Conservation (phyloP, 2,888 invertebrate species). For the Hyalella azteca region DNA sequence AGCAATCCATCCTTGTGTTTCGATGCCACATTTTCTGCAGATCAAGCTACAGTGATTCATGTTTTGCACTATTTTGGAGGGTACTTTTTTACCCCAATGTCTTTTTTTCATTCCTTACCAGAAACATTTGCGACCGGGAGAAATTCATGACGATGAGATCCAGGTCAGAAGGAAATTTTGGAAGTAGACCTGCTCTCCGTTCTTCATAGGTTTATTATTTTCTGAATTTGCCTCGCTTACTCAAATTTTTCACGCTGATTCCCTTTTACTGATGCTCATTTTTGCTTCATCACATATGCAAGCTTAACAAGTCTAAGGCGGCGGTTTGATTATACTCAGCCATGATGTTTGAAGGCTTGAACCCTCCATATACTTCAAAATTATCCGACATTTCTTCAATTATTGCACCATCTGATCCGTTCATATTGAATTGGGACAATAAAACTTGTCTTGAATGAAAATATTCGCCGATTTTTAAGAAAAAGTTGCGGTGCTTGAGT, state of each 20-base stretch:
- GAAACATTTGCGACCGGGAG: slow-evolving; percentile 40
- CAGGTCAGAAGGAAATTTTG: slow-evolving; percentile 38
- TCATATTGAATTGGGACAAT: too few relatives aligned
- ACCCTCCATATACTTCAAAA: too few relatives aligned
- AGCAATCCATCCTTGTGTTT: not conserved
- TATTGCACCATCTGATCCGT: too few relatives aligned
- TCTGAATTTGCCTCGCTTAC: slow-evolving; percentile 4
- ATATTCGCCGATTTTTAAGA: too few relatives aligned
- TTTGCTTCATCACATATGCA: not conserved
- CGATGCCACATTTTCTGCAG: not conserved
- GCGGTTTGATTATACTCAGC: too few relatives aligned
- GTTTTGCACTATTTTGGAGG: not conserved
- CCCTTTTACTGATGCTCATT: not conserved
- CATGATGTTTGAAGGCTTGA: too few relatives aligned
- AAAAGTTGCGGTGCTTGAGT: too few relatives aligned
- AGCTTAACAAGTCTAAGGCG: too few relatives aligned
- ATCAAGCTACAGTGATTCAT: not conserved
- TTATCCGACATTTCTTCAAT: too few relatives aligned
- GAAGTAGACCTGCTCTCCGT: slow-evolving; percentile 21
- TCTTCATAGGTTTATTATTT: slow-evolving; percentile 3
- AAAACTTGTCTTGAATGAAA: too few relatives aligned
- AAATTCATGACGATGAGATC: slow-evolving; percentile 34
- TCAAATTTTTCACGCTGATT: not conserved
- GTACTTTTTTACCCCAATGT: not conserved
- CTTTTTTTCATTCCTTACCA: slow-evolving; percentile 31